Conservation (phyloP, 2,113 vertebrate species). For the Brienomyrus longianalis region DNA sequence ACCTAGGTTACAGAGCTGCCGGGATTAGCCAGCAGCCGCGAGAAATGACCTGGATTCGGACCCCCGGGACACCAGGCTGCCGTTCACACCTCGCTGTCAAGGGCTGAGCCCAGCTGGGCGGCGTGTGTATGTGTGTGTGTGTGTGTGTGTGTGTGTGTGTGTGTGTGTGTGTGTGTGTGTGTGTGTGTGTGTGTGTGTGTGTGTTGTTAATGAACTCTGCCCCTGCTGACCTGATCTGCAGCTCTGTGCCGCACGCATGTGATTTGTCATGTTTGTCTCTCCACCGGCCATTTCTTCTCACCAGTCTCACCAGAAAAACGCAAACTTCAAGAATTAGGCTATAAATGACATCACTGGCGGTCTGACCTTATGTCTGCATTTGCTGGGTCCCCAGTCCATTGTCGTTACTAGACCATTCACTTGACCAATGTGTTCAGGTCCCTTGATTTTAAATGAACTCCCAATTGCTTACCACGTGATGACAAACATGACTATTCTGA, state of each 20-base stretch:
- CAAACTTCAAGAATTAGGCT: background rate
- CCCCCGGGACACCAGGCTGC: conserved; percentile 67
- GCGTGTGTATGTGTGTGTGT: conserved; percentile 26
- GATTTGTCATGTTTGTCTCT: background rate
- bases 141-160: background rate
- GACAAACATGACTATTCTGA: background rate
- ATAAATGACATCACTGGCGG: background rate
- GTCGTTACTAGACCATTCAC: background rate
- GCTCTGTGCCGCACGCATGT: background rate
- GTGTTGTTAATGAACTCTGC: background rate
- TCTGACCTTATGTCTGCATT: background rate
- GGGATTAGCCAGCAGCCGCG: conserved; percentile 71
- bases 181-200: conserved; percentile 13
- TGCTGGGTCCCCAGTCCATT: background rate
- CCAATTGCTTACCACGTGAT: background rate
- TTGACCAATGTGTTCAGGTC: background rate
- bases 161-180: conserved; percentile 27
- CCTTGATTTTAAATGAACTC: background rate
- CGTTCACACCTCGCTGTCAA: conserved; percentile 60
- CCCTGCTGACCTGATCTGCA: background rate
- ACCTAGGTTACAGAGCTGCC: conserved; percentile 71
- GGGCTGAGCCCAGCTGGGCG: conserved; percentile 57
- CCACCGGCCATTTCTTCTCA: background rate
- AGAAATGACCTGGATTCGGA: conserved; percentile 72
- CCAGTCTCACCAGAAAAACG: background rate